A percentile compares a stretch with the other conserved stretches of the same genome.
phyloP scores from a whole-genome alignment of 1,140 invertebrate species.

The Dufourea novaeangliae region DNA sequence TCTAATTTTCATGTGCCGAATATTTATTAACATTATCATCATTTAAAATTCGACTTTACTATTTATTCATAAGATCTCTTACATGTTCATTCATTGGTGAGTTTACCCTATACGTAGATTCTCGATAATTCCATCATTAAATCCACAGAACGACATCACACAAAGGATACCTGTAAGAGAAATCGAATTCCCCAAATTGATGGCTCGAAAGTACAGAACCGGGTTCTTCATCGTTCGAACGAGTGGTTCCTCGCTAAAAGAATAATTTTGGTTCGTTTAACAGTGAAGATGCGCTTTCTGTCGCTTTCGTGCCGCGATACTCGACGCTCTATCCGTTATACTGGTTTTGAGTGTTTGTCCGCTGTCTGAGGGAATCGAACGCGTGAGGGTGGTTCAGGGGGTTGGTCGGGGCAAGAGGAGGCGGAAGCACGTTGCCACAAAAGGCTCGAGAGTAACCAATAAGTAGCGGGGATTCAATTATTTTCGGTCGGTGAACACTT shows the following conservation, averaged over 20 bases:
- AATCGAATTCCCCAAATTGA: background rate
- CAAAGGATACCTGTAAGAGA: background rate
- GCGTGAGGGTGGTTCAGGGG: background rate
- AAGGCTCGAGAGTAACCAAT: constrained; percentile 30
- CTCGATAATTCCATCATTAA: background rate
- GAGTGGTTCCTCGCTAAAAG: background rate
- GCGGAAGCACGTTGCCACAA: constrained; percentile 15
- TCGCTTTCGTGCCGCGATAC: constrained; percentile 12
- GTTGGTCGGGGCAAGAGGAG: background rate
- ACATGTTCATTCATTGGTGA: no score
- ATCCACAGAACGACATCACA: background rate
- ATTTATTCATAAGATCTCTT: no score
- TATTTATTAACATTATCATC: no score
- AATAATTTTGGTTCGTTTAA: constrained; percentile 35
- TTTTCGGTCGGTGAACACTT: constrained; percentile 42
- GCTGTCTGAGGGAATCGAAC: constrained; percentile 9
- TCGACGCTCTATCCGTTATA: constrained; percentile 21
- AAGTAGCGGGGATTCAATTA: constrained; percentile 49
- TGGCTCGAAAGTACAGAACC: no score
- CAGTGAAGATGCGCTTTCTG: background rate
- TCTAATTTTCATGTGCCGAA: no score
- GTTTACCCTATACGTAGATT: no score
- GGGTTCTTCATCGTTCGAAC: background rate
- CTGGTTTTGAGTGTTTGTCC: constrained; percentile 41
- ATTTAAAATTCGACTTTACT: no score